Percentiles rank a stretch among this genome's conserved stretches.
These are phyloP conservation scores for Sisyra nigra DNA, from an alignment of 2,888 invertebrate species.

Conservation along the genomic window DNA sequence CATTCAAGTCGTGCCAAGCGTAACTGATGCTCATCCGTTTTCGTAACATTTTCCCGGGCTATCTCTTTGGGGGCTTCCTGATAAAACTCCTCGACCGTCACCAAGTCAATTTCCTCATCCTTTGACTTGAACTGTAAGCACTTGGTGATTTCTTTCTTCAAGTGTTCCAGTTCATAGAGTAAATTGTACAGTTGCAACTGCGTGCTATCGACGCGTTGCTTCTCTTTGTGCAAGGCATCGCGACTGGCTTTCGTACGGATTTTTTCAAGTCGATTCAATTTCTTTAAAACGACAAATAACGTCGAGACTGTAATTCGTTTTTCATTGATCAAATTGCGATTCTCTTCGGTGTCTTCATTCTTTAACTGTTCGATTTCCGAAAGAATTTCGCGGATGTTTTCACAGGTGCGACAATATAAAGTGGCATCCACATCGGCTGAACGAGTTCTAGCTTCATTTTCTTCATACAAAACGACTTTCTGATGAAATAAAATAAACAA, in stretches of 20 bases:
- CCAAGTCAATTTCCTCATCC: conserved; percentile 83
- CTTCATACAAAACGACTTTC: conserved; percentile 57
- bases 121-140: conserved; percentile 91
- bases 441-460: conserved; percentile 49
- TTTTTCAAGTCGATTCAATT: conserved; percentile 80
- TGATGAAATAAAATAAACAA: conserved; percentile 23
- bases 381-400: conserved; percentile 50
- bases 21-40: conserved; percentile 57
- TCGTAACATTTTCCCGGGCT: conserved; percentile 49
- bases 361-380: conserved; percentile 52
- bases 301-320: conserved; percentile 58
- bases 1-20: conserved; percentile 78
- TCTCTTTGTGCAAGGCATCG: conserved; percentile 67
- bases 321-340: conserved; percentile 37
- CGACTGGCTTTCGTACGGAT: conserved; percentile 68
- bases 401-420: conserved; percentile 50
- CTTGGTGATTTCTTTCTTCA: conserved; percentile 87
- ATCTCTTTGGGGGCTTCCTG: conserved; percentile 56
- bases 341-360: conserved; percentile 34
- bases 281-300: conserved; percentile 69
- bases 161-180: conserved; percentile 83
- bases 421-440: conserved; percentile 49
- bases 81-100: conserved; percentile 71
- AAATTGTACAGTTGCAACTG: conserved; percentile 85
- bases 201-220: conserved; percentile 77